phyloP scores from a whole-genome alignment of 2,113 vertebrate genomes.

The Deroptyus accipitrinus region DNA sequence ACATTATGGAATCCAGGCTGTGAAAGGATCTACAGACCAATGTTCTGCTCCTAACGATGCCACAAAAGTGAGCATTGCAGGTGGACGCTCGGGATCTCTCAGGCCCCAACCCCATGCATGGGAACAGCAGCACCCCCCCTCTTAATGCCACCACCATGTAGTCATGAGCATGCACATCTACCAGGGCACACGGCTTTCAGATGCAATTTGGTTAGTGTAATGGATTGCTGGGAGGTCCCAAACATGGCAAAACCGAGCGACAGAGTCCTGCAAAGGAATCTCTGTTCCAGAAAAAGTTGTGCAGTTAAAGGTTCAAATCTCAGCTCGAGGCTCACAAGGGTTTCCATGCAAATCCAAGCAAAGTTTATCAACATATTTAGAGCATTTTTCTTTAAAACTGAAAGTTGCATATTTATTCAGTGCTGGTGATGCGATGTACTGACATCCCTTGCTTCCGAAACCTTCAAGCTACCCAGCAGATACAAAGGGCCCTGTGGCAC shows the following conservation, averaged over 20 bases:
- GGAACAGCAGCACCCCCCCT: neutral
- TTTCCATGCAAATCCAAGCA: neutral
- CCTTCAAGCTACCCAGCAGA: neutral
- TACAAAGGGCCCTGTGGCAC: accelerated
- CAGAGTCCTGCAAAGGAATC: neutral
- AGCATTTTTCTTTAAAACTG: neutral
- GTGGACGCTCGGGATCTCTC: neutral
- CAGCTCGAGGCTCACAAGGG: neutral
- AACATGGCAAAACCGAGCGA: accelerated
- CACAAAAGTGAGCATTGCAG: neutral
- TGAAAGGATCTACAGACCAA: accelerated
- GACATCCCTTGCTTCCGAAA: neutral
- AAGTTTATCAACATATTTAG: neutral
- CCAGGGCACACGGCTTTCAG: neutral
- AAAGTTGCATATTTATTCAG: neutral
- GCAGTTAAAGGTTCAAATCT: neutral
- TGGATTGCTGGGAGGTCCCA: accelerated
- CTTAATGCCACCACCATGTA: accelerated
- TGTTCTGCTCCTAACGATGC: neutral
- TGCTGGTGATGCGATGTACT: neutral
- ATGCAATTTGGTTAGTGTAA: accelerated
- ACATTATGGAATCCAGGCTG: accelerated
- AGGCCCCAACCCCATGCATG: accelerated
- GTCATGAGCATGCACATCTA: neutral
- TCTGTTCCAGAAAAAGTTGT: neutral